Evolutionary conservation across 2,113 vertebrate genomes (phyloP).

Genomic region (Calyptomena viridis): DNA sequence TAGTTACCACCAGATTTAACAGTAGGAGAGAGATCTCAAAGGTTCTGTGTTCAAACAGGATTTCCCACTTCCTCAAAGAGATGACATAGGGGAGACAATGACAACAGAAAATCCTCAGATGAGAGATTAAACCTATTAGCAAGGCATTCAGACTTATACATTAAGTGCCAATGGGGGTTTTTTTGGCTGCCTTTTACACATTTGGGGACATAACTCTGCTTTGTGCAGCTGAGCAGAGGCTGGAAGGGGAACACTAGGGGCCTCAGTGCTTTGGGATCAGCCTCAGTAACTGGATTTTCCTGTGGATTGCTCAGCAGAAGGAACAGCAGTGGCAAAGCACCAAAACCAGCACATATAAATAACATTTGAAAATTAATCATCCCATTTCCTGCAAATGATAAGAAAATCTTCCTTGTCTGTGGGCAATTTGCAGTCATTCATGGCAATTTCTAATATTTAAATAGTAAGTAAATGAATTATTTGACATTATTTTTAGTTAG

Average conservation of each 20-base stretch:
- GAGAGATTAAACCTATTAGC: not conserved
- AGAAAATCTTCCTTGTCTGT: slow-evolving; percentile 17
- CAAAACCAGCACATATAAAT: not conserved
- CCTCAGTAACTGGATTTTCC: not conserved
- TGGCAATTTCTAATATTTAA: slow-evolving; percentile 26
- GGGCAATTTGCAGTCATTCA: slow-evolving; percentile 30
- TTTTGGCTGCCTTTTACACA: not conserved
- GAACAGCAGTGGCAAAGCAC: not conserved
- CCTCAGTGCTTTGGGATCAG: not conserved
- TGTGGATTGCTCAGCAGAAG: not conserved
- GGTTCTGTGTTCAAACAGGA: rapidly evolving
- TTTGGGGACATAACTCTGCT: not conserved
- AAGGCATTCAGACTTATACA: not conserved
- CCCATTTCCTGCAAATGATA: slow-evolving; percentile 34
- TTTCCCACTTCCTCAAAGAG: not conserved
- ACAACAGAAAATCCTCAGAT: not conserved
- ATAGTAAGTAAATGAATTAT: slow-evolving; percentile 43
- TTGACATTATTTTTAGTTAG: slow-evolving; percentile 30
- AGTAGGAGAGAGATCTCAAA: not conserved
- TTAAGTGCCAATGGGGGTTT: rapidly evolving
- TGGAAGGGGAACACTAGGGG: not conserved
- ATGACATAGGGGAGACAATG: not conserved
- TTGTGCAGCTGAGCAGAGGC: not conserved
- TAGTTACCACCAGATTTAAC: not conserved
- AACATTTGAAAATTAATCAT: slow-evolving; percentile 19